A percentile compares a stretch with the other conserved stretches of the same genome.
Evolutionary conservation across 1,140 invertebrate species (phyloP).

Genomic region (Temnothorax nylanderi): DNA sequence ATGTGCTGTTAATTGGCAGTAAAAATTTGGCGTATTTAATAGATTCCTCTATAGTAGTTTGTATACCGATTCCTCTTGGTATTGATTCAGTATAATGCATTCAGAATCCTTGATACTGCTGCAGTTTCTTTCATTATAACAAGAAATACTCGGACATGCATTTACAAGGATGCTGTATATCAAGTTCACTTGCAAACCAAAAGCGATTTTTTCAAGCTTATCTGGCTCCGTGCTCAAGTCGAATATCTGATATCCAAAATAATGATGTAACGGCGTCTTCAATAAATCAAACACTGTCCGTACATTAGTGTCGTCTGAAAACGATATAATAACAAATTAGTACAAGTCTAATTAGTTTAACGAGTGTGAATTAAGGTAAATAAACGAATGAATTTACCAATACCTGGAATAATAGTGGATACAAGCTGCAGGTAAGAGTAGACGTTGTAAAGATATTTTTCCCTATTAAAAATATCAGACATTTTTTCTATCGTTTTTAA

Average conservation of each 20-base stretch:
- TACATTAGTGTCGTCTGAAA: constrained; percentile 61
- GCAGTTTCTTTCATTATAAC: constrained; percentile 66
- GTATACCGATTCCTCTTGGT: constrained; percentile 36
- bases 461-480: constrained; percentile 63
- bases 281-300: constrained; percentile 73
- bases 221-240: constrained; percentile 85
- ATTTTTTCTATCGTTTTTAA: constrained; percentile 70
- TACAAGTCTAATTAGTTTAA: background rate
- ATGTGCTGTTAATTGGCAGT: background rate
- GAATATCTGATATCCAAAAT: constrained; percentile 87
- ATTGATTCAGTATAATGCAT: constrained; percentile 78
- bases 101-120: constrained; percentile 74
- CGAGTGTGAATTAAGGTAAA: background rate
- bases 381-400: constrained; percentile 1
- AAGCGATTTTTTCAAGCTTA: constrained; percentile 86
- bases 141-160: constrained; percentile 85
- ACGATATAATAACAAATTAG: constrained; percentile 35
- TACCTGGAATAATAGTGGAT: constrained; percentile 72
- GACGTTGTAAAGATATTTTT: constrained; percentile 76
- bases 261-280: constrained; percentile 76
- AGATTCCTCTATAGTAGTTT: constrained; percentile 60
- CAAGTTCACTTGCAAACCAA: constrained; percentile 87
- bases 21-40: constrained; percentile 50
- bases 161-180: constrained; percentile 87
- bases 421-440: constrained; percentile 75